phyloP scores from a whole-genome alignment of 1,140 invertebrate genomes.

The Saccostrea echinata region DNA sequence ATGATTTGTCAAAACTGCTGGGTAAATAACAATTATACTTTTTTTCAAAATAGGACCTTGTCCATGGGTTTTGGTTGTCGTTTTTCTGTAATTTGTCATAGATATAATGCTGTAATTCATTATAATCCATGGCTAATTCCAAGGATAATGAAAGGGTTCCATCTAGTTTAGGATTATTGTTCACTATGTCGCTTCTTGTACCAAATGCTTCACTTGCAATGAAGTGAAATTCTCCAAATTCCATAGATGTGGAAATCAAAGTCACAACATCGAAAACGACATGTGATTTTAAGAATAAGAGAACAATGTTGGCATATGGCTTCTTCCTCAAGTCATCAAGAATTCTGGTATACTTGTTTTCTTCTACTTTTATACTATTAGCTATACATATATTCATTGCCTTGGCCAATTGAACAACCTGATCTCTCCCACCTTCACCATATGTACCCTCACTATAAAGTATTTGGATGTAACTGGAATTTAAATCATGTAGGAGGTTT shows the following conservation, averaged over 20 bases:
- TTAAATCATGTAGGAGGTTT: constrained; percentile 46
- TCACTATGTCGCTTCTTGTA: constrained; percentile 40
- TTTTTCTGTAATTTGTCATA: constrained; percentile 39
- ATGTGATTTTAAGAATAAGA: constrained; percentile 57
- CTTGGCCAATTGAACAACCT: constrained; percentile 17
- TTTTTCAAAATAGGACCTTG: constrained; percentile 48
- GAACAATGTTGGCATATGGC: constrained; percentile 54
- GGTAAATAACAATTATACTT: constrained; percentile 51
- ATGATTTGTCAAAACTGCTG: constrained; percentile 58
- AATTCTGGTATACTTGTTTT: constrained; percentile 40
- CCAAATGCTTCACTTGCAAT: constrained; percentile 63
- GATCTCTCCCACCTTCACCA: constrained; percentile 58
- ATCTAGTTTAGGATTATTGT: constrained; percentile 33
- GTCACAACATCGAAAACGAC: constrained; percentile 41
- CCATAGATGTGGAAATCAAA: constrained; percentile 34
- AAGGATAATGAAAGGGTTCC: constrained; percentile 55
- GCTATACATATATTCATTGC: constrained; percentile 51
- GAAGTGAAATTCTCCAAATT: constrained; percentile 56
- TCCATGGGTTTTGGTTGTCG: constrained; percentile 45
- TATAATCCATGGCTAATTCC: constrained; percentile 36
- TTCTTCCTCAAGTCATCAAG: constrained; percentile 40
- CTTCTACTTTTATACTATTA: constrained; percentile 49
- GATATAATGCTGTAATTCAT: constrained; percentile 23
- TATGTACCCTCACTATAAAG: constrained; percentile 59
- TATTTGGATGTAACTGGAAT: constrained; percentile 55